Percentiles rank a stretch among this genome's conserved stretches.
Evolutionary conservation across 2,797 vertebrate genomes (phyloP).

Genomic region (Falco novaeseelandiae): DNA sequence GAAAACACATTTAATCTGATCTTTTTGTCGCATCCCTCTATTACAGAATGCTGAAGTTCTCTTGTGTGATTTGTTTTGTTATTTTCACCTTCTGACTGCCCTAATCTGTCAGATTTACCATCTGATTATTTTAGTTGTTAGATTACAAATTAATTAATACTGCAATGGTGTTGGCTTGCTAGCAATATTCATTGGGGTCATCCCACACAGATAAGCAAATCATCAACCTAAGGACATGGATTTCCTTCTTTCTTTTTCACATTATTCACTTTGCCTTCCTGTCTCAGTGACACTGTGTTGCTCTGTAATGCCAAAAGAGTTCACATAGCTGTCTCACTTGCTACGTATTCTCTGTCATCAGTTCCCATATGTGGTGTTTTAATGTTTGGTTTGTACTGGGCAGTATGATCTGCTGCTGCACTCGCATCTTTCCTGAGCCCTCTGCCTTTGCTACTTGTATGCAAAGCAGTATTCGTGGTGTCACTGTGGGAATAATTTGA

Average conservation of each 20-base stretch:
- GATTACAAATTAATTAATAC: constrained; percentile 43
- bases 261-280: not conserved
- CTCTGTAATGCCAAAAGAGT: not conserved
- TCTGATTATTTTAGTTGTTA: constrained; percentile 13
- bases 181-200: constrained; percentile 20
- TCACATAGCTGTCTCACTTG: not conserved
- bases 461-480: not conserved
- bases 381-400: not conserved
- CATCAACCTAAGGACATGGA: not conserved
- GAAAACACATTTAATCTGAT: constrained; percentile 14
- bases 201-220: not conserved
- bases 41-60: not conserved
- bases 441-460: not conserved
- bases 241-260: not conserved
- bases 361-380: not conserved
- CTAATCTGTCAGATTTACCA: constrained; percentile 62
- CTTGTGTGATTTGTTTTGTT: not conserved
- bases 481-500: not conserved
- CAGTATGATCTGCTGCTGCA: not conserved
- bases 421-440: not conserved
- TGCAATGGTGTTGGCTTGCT: not conserved
- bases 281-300: not conserved
- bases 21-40: not conserved
- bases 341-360: not conserved
- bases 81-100: constrained; percentile 15